These are phyloP conservation scores for Clusia tigrina DNA, from an alignment of 2,888 invertebrate genomes.

Conservation along the genomic window DNA sequence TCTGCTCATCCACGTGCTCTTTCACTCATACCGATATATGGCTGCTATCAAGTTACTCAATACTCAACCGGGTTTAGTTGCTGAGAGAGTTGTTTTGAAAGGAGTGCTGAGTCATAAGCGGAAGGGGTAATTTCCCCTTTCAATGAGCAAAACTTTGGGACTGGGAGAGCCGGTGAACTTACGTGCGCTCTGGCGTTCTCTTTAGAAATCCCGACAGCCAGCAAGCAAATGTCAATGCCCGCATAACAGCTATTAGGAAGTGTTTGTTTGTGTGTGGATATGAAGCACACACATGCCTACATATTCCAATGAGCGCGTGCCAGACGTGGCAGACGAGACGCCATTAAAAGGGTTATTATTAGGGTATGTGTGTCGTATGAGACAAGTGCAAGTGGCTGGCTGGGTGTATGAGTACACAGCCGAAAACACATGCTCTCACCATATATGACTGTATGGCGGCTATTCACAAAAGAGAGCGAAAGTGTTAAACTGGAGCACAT, in stretches of 20 bases:
- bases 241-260: slow-evolving; percentile 18
- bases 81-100: too few relatives aligned
- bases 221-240: slow-evolving; percentile 23
- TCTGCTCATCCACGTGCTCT: too few relatives aligned
- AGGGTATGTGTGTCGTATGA: slow-evolving; percentile 40
- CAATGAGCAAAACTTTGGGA: too few relatives aligned
- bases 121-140: too few relatives aligned
- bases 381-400: slow-evolving; percentile 10
- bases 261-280: slow-evolving; percentile 17
- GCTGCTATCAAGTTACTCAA: too few relatives aligned
- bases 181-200: too few relatives aligned
- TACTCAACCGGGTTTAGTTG: too few relatives aligned
- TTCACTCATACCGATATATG: too few relatives aligned
- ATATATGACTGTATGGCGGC: slow-evolving; percentile 6
- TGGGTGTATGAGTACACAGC: neutral
- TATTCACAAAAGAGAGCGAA: slow-evolving; percentile 31
- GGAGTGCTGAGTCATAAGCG: too few relatives aligned
- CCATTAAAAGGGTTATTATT: slow-evolving; percentile 61
- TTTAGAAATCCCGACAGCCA: too few relatives aligned
- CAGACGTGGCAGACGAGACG: slow-evolving; percentile 49
- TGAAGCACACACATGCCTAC: slow-evolving; percentile 42
- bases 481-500: slow-evolving; percentile 39
- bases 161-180: too few relatives aligned
- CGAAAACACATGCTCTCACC: neutral
- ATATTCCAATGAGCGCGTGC: slow-evolving; percentile 21